phyloP scores from a whole-genome alignment of 2,888 invertebrate species.

The Andricus quercusramuli region DNA sequence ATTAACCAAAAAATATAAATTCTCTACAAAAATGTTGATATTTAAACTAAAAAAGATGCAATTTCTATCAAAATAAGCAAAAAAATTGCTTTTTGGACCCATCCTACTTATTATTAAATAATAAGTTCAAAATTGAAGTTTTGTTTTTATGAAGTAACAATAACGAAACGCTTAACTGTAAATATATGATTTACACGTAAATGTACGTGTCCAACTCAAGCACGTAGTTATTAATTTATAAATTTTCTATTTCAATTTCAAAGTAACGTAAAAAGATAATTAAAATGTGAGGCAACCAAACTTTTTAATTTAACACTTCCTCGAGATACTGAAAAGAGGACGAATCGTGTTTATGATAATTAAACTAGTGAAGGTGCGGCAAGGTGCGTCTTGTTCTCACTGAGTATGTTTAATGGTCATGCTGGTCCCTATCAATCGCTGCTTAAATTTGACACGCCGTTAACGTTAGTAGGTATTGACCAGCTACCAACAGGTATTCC shows the following conservation, averaged over 20 bases:
- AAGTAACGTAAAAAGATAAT: background rate
- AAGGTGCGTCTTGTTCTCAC: constrained; percentile 57
- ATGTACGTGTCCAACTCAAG: background rate
- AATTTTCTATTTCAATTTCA: background rate
- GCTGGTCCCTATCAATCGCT: background rate
- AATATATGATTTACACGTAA: background rate
- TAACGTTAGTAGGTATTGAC: background rate
- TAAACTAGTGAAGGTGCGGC: constrained; percentile 61
- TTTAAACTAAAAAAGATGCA: too few species aligned
- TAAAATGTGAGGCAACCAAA: background rate
- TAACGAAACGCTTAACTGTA: background rate
- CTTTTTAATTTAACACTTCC: background rate
- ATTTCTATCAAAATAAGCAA: too few species aligned
- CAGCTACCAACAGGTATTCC: background rate
- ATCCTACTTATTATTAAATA: too few species aligned
- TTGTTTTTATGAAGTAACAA: background rate
- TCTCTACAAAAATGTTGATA: too few species aligned
- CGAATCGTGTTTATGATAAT: constrained; percentile 64
- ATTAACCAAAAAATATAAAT: too few species aligned
- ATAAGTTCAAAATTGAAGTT: too few species aligned
- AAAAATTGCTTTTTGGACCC: too few species aligned
- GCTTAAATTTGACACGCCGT: constrained; percentile 1
- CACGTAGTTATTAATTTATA: background rate
- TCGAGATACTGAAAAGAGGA: constrained; percentile 25
- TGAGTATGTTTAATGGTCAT: background rate